Base-by-base conservation (phyloP, 2,888 invertebrate species). In the Apamea epomidion region DNA sequence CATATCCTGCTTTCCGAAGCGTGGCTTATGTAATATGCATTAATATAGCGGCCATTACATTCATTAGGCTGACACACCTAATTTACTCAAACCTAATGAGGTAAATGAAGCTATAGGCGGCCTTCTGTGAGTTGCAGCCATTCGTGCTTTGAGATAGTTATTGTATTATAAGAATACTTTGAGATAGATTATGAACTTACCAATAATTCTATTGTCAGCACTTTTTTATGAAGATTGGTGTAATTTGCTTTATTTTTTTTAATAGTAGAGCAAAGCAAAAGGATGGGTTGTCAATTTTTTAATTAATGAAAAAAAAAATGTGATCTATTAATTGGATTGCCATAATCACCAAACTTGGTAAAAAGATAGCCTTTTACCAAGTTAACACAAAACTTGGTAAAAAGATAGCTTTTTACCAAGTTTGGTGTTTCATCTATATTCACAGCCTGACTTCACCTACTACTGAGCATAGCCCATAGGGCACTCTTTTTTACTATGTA, bases 11-110 rank as follows among this genome's bases (percentile, higher is more conserved):
- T 77, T 75, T 80, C 45, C 74, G 62, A 87, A 80, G 74, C 87
- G 68, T 74, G 65, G 69, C 72, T 73, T 84, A 78, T 87, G 75
- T 76, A 76, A 76, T 81, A 87, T 87, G 87, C 77, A 85, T 83
- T 87, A 83, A 74, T 75, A 76, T 74, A 48, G 67, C n/a, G 69
- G 70, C 73, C 76, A 84, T 83, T 80, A 87, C 62, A 86, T 78
- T 76, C 65, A 85, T 80, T 85, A 81, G 12, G 64, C 80, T 78
- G 75, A 74, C 77, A 84, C 70, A 86, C 67, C 81, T 81, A 87
- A 86, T 87, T 86, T 84, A 78, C 62, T 83, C 77, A 70, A 45
- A 80, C 75, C 18, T 85, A 77, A 87, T 87, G 84, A 81, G 77
- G 73, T 78, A 83, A 87, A 87, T 81, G 75, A 80, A 83, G 85